Percentiles rank a stretch among this genome's conserved stretches.
These are phyloP conservation scores for Pelmatolapia mariae DNA, from an alignment of 2,113 vertebrate species.

Conservation along the genomic window DNA sequence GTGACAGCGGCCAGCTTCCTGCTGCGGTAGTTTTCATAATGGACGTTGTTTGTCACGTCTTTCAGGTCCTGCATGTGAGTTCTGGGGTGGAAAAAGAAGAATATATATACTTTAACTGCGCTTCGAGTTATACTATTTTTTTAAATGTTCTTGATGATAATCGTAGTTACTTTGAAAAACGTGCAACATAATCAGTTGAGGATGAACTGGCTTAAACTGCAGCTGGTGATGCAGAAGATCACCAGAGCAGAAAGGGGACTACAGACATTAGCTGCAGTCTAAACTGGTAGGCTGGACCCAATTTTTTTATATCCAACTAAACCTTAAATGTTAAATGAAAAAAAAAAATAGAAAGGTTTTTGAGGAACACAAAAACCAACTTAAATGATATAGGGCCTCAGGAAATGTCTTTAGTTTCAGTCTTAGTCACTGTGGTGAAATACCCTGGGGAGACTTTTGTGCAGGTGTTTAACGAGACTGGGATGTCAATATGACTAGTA, in stretches of 20 bases:
- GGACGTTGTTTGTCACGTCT: slow-evolving; percentile 98
- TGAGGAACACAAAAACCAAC: background rate
- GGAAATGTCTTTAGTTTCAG: background rate
- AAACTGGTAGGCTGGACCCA: background rate
- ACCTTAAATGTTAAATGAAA: background rate
- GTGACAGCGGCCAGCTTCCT: slow-evolving; percentile 96
- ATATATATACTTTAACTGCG: background rate
- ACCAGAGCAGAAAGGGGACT: background rate
- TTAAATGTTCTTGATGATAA: background rate
- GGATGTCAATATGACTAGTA: background rate
- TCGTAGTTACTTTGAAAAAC: background rate
- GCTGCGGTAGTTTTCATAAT: slow-evolving; percentile 99
- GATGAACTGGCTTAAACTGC: background rate
- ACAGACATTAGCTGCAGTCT: fast-evolving
- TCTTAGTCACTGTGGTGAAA: background rate
- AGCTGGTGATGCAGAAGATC: background rate
- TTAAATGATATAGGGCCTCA: background rate
- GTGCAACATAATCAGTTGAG: background rate
- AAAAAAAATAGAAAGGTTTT: background rate
- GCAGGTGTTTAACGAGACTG: background rate
- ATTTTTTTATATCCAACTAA: background rate
- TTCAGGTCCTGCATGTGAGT: slow-evolving; percentile 99
- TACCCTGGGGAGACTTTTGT: background rate
- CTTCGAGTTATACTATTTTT: background rate
- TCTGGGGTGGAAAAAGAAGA: slow-evolving; percentile 63